phyloP scores from a whole-genome alignment of 2,888 invertebrate genomes.

The Patella depressa region DNA sequence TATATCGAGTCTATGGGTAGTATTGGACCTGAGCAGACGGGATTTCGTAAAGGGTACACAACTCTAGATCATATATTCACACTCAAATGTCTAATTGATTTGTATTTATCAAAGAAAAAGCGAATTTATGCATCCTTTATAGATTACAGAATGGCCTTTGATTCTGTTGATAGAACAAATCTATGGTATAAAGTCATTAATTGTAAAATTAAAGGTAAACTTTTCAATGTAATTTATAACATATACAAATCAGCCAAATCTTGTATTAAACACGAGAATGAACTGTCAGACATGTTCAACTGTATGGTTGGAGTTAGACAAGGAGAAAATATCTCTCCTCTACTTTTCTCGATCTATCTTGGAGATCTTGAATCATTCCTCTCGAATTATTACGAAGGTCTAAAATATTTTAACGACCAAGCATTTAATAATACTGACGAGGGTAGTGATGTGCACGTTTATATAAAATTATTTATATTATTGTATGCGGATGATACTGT shows the following conservation, averaged over 20 bases:
- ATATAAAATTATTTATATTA: constrained; percentile 24
- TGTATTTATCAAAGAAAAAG: not conserved
- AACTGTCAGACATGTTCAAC: not conserved
- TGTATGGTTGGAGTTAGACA: constrained; percentile 8
- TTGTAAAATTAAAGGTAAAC: constrained; percentile 4
- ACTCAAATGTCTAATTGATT: constrained; percentile 5
- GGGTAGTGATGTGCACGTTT: not conserved
- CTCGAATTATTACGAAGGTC: not conserved
- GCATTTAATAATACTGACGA: not conserved
- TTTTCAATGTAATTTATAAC: not conserved
- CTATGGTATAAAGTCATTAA: constrained; percentile 18
- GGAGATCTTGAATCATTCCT: not conserved
- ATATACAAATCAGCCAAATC: constrained; percentile 4
- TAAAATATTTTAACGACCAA: not conserved
- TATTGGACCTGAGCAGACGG: not conserved
- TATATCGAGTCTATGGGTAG: not conserved
- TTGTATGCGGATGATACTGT: constrained; percentile 32
- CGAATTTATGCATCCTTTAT: constrained; percentile 16
- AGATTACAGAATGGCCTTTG: constrained; percentile 1
- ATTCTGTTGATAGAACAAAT: constrained; percentile 14
- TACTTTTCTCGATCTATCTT: not conserved
- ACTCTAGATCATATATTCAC: constrained; percentile 17
- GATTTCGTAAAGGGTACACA: constrained; percentile 9
- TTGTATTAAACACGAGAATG: not conserved
- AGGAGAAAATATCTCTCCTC: not conserved